A percentile compares a stretch with the other conserved stretches of the same genome.
Conservation (phyloP, 2,113 vertebrate genomes). For the Rhea americana region DNA sequence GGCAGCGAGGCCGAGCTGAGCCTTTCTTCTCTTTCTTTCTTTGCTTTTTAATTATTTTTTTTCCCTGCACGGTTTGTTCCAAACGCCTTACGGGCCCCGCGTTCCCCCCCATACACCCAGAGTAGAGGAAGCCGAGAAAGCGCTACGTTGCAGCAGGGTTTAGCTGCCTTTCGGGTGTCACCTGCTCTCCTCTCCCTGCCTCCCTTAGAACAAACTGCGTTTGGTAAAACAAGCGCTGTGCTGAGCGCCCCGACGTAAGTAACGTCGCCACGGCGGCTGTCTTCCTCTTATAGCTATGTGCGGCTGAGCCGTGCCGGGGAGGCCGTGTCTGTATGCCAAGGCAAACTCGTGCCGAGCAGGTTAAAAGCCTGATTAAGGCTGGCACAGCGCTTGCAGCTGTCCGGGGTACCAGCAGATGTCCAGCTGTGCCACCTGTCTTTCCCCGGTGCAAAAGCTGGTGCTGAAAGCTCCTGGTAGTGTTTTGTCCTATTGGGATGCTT, state of each 20-base stretch:
- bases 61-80: too few species aligned
- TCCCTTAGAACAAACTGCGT: neutral
- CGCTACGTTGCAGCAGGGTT: neutral
- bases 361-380: neutral
- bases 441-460: fast-evolving
- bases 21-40: too few species aligned
- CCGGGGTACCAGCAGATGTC: neutral
- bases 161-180: neutral
- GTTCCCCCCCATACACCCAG: too few species aligned
- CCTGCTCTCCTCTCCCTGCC: neutral
- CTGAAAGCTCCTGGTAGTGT: neutral
- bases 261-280: neutral
- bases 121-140: neutral
- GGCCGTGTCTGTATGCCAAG: too few species aligned
- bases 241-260: too few species aligned
- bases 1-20: too few species aligned
- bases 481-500: fast-evolving
- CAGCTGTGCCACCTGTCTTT: neutral
- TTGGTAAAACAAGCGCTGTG: neutral
- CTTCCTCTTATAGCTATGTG: too few species aligned
- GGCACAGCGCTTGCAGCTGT: too few species aligned
- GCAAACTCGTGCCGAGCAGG: neutral
- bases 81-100: too few species aligned
- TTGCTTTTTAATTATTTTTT: too few species aligned
- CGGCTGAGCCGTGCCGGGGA: too few species aligned